These are phyloP conservation scores for Gibbula magus DNA, from an alignment of 2,888 invertebrate genomes.

Conservation along the genomic window DNA sequence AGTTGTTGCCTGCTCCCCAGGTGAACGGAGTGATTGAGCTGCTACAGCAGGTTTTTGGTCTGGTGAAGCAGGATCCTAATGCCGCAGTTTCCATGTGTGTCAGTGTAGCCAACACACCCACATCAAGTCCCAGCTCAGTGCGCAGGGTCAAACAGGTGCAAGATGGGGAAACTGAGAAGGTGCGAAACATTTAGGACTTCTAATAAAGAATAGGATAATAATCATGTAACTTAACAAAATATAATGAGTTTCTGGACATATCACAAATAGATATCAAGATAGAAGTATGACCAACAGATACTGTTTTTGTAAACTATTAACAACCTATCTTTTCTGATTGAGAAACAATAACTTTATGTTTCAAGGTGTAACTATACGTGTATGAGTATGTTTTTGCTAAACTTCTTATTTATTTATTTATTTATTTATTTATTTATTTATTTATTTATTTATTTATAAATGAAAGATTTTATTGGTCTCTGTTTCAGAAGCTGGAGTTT, in stretches of 20 bases:
- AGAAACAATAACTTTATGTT: too few species aligned
- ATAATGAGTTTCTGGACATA: too few species aligned
- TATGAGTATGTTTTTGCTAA: not conserved
- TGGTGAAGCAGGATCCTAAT: conserved; percentile 87
- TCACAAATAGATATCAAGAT: too few species aligned
- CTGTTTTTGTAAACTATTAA: too few species aligned
- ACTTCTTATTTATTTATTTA: too few species aligned
- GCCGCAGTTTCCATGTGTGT: conserved; percentile 57
- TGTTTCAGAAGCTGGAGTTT: conserved; percentile 54
- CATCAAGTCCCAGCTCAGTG: conserved; percentile 60
- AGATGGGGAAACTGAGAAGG: conserved; percentile 48
- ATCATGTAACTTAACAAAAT: too few species aligned
- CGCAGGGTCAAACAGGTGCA: conserved; percentile 45
- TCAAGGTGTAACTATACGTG: too few species aligned
- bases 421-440: not conserved
- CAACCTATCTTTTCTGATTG: too few species aligned
- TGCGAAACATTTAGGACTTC: conserved; percentile 20
- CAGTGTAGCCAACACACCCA: conserved; percentile 57
- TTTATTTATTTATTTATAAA: not conserved
- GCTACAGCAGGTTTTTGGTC: conserved; percentile 88
- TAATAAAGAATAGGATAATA: not conserved
- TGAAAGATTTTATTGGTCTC: conserved; percentile 6
- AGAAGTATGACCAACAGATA: too few species aligned
- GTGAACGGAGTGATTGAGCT: conserved; percentile 85
- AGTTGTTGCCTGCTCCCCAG: conserved; percentile 86